Evolutionary conservation across 2,797 vertebrate genomes (phyloP).

Genomic region (Lepus townsendii): DNA sequence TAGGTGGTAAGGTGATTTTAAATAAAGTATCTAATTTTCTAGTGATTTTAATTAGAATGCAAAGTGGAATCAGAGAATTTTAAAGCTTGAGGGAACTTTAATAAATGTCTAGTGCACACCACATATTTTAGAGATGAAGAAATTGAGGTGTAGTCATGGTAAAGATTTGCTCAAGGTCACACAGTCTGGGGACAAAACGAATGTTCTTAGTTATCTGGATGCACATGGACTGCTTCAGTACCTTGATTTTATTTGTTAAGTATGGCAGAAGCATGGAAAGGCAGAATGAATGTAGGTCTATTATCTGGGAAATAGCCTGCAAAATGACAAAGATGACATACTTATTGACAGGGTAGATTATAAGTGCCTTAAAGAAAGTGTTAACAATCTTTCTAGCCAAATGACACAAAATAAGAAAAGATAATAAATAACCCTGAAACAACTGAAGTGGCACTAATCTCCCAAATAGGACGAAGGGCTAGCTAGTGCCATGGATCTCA

Average conservation of each 20-base stretch:
- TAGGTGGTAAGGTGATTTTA: constrained; percentile 2
- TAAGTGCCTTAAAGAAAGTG: constrained; percentile 71
- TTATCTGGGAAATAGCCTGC: constrained; percentile 75
- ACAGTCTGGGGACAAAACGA: constrained; percentile 33
- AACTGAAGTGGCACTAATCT: constrained; percentile 57
- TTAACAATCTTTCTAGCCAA: constrained; percentile 73
- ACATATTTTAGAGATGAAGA: constrained; percentile 64
- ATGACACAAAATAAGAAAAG: constrained; percentile 66
- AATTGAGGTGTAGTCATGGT: constrained; percentile 35
- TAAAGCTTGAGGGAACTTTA: constrained; percentile 34
- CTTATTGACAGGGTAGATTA: constrained; percentile 71
- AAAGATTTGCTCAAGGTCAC: constrained; percentile 73
- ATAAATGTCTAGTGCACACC: not conserved
- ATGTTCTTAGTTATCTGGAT: constrained; percentile 43
- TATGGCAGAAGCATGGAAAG: constrained; percentile 50
- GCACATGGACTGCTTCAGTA: constrained; percentile 34
- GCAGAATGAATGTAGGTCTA: constrained; percentile 65
- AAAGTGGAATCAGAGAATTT: constrained; percentile 57
- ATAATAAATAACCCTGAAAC: constrained; percentile 66
- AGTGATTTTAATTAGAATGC: constrained; percentile 46
- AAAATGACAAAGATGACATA: constrained; percentile 73
- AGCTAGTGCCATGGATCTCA: not conserved
- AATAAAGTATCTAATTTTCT: constrained; percentile 48
- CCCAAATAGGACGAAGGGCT: constrained; percentile 46
- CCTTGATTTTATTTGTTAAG: constrained; percentile 70